These are phyloP conservation scores for Heterodera filipjevi DNA, from an alignment of 2,888 invertebrate genomes.

Conservation along the genomic window DNA sequence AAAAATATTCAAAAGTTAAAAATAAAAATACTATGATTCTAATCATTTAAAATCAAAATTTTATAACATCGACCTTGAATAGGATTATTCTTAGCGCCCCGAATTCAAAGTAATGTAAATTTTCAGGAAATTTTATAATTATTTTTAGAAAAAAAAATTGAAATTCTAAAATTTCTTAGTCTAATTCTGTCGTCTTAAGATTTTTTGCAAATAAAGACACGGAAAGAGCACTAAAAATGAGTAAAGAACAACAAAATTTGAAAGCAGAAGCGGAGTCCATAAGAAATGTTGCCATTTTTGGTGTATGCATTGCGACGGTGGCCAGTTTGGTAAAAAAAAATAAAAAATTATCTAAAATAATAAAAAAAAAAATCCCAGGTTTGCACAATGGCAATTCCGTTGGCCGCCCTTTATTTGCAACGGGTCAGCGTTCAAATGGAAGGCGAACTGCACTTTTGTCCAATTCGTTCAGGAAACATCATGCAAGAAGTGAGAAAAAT, in stretches of 20 bases:
- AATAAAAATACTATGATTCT: no score
- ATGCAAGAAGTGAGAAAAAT: not conserved
- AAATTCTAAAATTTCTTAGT: no score
- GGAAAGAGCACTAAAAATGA: not conserved
- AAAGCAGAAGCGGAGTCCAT: not conserved
- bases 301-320: not conserved
- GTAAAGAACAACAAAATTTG: not conserved
- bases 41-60: no score
- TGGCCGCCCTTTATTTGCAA: not conserved
- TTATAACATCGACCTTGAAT: no score
- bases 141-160: no score
- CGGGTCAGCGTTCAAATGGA: not conserved
- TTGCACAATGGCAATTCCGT: slow-evolving; percentile 9
- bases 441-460: slow-evolving; percentile 2
- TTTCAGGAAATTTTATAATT: no score
- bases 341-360: not conserved
- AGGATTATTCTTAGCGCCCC: no score
- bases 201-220: no score
- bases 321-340: not conserved
- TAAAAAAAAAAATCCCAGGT: not conserved
- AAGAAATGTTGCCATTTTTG: slow-evolving; percentile 3
- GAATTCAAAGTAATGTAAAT: no score
- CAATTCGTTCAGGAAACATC: not conserved
- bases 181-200: no score
- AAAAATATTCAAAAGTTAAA: no score